These are phyloP conservation scores for Diadema setosum DNA, from an alignment of 35 echinoderm and acorn worm genomes.

Conservation along the genomic window DNA sequence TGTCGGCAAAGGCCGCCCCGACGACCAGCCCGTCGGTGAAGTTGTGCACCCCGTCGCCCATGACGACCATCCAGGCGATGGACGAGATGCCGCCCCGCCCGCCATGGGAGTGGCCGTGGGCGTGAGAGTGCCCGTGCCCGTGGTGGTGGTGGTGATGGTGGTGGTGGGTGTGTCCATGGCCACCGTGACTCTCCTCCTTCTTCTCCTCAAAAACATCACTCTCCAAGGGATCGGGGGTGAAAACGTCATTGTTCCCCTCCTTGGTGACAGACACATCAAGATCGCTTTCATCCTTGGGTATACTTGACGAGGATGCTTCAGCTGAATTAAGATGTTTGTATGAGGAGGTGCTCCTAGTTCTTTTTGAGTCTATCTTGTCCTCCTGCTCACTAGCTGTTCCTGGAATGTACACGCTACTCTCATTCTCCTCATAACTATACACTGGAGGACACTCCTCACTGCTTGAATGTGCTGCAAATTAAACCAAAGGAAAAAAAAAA, in stretches of 20 bases:
- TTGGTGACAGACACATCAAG: neutral
- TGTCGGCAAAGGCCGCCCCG: slow-evolving; percentile 86
- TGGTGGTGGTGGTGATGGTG: neutral
- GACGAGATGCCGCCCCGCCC: slow-evolving; percentile 36
- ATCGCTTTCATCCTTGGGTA: neutral
- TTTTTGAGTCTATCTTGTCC: too few species aligned
- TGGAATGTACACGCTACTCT: too few species aligned
- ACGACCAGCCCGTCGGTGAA: slow-evolving; percentile 89
- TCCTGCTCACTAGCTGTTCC: too few species aligned
- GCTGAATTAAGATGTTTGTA: too few species aligned
- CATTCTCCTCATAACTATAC: too few species aligned
- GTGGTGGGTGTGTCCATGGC: neutral
- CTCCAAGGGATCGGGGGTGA: neutral
- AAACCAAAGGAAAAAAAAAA: too few species aligned
- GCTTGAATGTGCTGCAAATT: too few species aligned
- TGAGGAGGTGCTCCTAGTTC: neutral
- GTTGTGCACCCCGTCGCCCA: slow-evolving; percentile 92
- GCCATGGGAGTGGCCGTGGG: slow-evolving; percentile 36
- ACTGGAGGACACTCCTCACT: too few species aligned
- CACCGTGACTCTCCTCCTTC: neutral
- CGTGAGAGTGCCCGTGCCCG: slow-evolving; percentile 50
- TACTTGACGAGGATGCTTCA: neutral
- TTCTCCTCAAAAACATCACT: too few species aligned
- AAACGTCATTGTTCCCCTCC: neutral
- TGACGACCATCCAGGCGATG: slow-evolving; percentile 77